Conservation (phyloP, 2,888 invertebrate genomes). For the Germaria angustata region DNA sequence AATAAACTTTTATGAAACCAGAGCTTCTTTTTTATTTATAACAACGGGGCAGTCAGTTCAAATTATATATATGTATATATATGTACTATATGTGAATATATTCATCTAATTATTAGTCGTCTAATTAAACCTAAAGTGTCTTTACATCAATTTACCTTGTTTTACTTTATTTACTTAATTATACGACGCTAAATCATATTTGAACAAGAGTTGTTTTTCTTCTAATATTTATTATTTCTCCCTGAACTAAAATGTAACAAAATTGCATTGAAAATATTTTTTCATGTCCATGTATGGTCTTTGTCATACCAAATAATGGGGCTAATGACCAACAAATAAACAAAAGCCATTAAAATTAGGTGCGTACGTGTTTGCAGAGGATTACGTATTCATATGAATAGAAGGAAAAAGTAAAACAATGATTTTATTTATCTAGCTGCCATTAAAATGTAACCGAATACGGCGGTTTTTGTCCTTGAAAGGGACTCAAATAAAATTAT, state of each 20-base stretch:
- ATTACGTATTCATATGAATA: constrained; percentile 8
- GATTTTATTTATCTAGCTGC: neutral
- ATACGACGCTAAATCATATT: neutral
- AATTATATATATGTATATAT: no score
- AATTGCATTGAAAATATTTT: neutral
- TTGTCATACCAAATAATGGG: neutral
- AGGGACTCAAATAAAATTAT: neutral
- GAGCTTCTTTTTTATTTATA: no score
- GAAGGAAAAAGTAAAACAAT: neutral
- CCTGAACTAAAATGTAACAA: neutral
- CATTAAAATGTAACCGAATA: constrained; percentile 64
- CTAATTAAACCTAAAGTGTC: neutral
- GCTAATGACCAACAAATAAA: constrained; percentile 18
- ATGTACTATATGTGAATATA: no score
- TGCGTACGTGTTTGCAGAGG: constrained; percentile 16
- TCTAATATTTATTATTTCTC: neutral
- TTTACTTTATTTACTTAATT: neutral
- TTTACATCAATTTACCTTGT: neutral
- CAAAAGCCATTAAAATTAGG: constrained; percentile 1
- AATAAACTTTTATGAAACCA: no score
- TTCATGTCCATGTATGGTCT: neutral
- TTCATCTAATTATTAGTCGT: neutral
- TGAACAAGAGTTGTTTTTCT: neutral
- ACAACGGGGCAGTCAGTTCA: no score
- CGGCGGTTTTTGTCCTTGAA: neutral